These are phyloP conservation scores for Drosophila nr. perissopoda DNA, from an alignment of 2,888 invertebrate species.

Conservation along the genomic window DNA sequence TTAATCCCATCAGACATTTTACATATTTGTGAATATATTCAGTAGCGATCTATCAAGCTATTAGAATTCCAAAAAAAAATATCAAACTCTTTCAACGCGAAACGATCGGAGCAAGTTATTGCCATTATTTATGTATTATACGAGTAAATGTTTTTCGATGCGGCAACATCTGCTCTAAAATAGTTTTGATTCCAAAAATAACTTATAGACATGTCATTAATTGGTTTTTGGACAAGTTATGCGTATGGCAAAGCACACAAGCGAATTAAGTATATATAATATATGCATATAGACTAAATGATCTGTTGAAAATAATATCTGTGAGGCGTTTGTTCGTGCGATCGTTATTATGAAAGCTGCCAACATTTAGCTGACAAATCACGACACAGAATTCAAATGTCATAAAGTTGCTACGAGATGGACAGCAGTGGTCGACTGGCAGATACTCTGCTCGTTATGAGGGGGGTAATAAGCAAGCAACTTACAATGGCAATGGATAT, in stretches of 20 bases:
- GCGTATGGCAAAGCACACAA: slow-evolving; percentile 31
- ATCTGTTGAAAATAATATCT: slow-evolving; percentile 42
- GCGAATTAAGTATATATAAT: slow-evolving; percentile 8
- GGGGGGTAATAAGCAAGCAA: neutral
- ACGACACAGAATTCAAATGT: slow-evolving; percentile 24
- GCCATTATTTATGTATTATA: slow-evolving; percentile 38
- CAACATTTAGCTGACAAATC: slow-evolving; percentile 47
- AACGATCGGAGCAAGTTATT: slow-evolving; percentile 23
- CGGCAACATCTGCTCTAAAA: slow-evolving; percentile 62
- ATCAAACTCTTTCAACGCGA: neutral
- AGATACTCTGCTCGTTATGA: neutral
- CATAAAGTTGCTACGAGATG: neutral
- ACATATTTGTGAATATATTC: no score
- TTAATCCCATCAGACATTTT: slow-evolving; percentile 1
- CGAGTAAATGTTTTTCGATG: slow-evolving; percentile 3
- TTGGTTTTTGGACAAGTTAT: slow-evolving; percentile 72
- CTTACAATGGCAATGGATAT: neutral
- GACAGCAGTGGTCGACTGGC: neutral
- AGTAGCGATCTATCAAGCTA: slow-evolving; percentile 2
- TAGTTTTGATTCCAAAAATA: slow-evolving; percentile 76
- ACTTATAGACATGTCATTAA: slow-evolving; percentile 65
- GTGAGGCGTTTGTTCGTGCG: neutral
- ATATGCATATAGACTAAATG: slow-evolving; percentile 33
- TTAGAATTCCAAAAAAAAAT: neutral
- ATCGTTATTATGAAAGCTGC: slow-evolving; percentile 28